Percentiles rank a stretch among this genome's conserved stretches.
phyloP scores from a whole-genome alignment of 2,113 vertebrate genomes.

The Speoplatyrhinus poulsoni region DNA sequence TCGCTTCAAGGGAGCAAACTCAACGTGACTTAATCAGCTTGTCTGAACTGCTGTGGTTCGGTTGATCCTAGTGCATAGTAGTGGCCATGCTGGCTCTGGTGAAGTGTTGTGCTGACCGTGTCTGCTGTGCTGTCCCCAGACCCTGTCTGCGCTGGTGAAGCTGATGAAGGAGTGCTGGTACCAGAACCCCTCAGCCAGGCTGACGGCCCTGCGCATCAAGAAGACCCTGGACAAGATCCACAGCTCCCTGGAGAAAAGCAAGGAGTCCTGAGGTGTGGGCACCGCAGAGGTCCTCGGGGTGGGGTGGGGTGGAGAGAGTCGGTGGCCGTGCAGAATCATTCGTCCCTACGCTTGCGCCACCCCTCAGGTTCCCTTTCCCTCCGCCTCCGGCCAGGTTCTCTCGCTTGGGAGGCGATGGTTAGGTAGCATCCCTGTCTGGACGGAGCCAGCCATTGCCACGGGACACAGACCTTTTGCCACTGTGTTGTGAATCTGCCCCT shows the following conservation, averaged over 20 bases:
- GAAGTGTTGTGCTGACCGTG: too few species aligned
- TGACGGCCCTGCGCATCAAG: constrained; percentile 82
- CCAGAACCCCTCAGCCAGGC: constrained; percentile 82
- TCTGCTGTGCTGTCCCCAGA: constrained; percentile 49
- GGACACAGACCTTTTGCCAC: constrained; percentile 30
- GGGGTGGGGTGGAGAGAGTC: constrained; percentile 7
- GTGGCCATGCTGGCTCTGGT: too few species aligned
- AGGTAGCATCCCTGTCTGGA: not conserved
- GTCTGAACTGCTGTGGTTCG: too few species aligned
- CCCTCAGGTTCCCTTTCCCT: constrained; percentile 26
- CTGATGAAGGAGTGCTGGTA: constrained; percentile 87
- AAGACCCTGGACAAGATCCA: constrained; percentile 84
- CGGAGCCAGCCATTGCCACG: constrained; percentile 35
- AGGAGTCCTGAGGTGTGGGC: constrained; percentile 74
- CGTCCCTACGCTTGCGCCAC: constrained; percentile 10
- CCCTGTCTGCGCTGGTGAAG: constrained; percentile 79
- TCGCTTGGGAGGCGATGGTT: constrained; percentile 29
- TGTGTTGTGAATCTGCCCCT: constrained; percentile 6
- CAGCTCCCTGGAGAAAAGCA: constrained; percentile 80
- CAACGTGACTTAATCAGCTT: too few species aligned
- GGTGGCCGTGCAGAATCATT: constrained; percentile 6
- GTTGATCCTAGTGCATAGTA: too few species aligned
- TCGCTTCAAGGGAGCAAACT: too few species aligned
- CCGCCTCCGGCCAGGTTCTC: constrained; percentile 6
- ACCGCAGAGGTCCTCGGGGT: too few species aligned